Evolutionary conservation across 2,888 invertebrate genomes (phyloP).

Genomic region (Xestoiulus laeticollis): DNA sequence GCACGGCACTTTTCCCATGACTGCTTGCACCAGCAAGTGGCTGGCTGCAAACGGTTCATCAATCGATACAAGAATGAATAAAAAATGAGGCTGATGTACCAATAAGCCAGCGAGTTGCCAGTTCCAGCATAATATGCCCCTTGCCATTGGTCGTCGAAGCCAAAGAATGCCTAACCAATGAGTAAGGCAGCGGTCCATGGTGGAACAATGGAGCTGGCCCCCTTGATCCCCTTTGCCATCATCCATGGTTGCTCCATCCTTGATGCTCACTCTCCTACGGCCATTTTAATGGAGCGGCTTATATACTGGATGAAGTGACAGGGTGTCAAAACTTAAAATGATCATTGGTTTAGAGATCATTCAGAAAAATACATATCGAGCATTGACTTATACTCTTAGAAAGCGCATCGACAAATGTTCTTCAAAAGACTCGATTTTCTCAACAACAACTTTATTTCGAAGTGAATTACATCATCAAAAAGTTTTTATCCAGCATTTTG

Average conservation of each 20-base stretch:
- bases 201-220: constrained; percentile 39
- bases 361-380: constrained; percentile 36
- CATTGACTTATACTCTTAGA: constrained; percentile 22
- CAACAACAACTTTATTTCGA: neutral
- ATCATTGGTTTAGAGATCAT: constrained; percentile 48
- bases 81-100: constrained; percentile 44
- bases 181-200: constrained; percentile 42
- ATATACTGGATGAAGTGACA: constrained; percentile 36
- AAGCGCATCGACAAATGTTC: neutral
- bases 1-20: constrained; percentile 38
- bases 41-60: constrained; percentile 48
- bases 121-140: constrained; percentile 20
- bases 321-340: constrained; percentile 49
- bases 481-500: neutral
- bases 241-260: constrained; percentile 35
- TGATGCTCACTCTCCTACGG: constrained; percentile 40
- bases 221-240: constrained; percentile 37
- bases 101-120: constrained; percentile 49
- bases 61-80: constrained; percentile 45
- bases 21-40: constrained; percentile 42
- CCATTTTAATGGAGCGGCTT: constrained; percentile 37
- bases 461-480: neutral
- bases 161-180: constrained; percentile 44
- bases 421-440: neutral
- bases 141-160: constrained; percentile 36